These are phyloP conservation scores for Falco berigora DNA, from an alignment of 2,797 vertebrate species.

Conservation along the genomic window DNA sequence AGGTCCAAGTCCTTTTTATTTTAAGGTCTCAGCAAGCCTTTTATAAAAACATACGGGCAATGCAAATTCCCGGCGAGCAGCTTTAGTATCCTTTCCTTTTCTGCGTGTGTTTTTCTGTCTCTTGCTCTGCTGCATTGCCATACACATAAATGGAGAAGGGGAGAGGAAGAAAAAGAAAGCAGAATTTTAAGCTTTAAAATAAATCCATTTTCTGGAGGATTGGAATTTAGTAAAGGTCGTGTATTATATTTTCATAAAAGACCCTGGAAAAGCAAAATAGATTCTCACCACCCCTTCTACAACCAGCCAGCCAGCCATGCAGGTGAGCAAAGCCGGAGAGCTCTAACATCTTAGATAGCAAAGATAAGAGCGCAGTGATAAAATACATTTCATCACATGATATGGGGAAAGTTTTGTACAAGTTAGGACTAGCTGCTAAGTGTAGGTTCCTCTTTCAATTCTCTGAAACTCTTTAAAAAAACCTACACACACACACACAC, in stretches of 20 bases:
- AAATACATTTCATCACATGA: not conserved
- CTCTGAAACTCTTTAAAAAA: slow-evolving; percentile 18
- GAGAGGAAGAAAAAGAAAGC: not conserved
- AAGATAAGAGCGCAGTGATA: not conserved
- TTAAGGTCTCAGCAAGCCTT: not conserved
- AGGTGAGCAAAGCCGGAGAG: not conserved
- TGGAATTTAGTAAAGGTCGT: not conserved
- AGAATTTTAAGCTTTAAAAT: not conserved
- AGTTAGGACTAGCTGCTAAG: not conserved
- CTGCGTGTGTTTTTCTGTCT: not conserved
- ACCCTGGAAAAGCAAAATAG: not conserved
- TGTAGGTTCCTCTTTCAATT: slow-evolving; percentile 59
- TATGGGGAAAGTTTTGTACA: slow-evolving; percentile 30
- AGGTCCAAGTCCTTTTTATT: not conserved
- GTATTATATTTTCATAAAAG: not conserved
- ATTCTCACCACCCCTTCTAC: not conserved
- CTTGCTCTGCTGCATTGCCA: not conserved
- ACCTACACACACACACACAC: not conserved
- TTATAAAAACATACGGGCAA: not conserved
- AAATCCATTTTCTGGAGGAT: not conserved
- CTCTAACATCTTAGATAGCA: not conserved
- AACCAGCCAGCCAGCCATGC: not conserved
- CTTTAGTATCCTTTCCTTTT: not conserved
- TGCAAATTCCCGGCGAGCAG: not conserved
- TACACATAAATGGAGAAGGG: not conserved